Evolutionary conservation across 2,113 vertebrate species (phyloP).

Genomic region (Drymodes brunneopygia): DNA sequence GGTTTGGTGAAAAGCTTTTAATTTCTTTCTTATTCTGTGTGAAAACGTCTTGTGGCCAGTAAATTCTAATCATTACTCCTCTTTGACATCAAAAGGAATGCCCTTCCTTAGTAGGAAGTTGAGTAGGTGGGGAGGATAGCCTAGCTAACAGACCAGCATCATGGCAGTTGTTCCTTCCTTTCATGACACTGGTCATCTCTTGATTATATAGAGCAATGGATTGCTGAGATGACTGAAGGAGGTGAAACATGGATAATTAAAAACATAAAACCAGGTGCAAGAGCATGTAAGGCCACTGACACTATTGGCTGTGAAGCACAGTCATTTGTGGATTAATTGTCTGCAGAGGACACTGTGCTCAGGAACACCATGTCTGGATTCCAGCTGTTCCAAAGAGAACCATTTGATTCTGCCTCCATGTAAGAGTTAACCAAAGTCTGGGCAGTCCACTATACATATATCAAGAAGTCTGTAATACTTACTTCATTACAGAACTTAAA

Average conservation of each 20-base stretch:
- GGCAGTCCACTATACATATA: background rate
- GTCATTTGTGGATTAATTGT: background rate
- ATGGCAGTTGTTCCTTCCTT: background rate
- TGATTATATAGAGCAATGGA: background rate
- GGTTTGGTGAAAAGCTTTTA: background rate
- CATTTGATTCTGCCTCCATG: background rate
- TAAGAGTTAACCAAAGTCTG: background rate
- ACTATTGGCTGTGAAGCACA: background rate
- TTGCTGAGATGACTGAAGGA: background rate
- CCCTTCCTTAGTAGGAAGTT: background rate
- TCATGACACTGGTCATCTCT: background rate
- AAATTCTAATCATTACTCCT: background rate
- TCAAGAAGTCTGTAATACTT: background rate
- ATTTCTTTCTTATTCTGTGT: background rate
- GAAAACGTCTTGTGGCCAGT: background rate
- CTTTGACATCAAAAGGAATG: background rate
- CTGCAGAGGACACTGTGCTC: background rate
- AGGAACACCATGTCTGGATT: background rate
- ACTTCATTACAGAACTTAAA: background rate
- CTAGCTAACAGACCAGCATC: background rate
- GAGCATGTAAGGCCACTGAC: background rate
- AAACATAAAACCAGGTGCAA: background rate
- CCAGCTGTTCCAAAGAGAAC: background rate
- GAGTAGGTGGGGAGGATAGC: background rate
- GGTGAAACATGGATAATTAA: background rate